A percentile compares a stretch with the other conserved stretches of the same genome.
These are phyloP conservation scores for Periophthalmus modestus DNA, from an alignment of 2,113 vertebrate species.

Conservation along the genomic window DNA sequence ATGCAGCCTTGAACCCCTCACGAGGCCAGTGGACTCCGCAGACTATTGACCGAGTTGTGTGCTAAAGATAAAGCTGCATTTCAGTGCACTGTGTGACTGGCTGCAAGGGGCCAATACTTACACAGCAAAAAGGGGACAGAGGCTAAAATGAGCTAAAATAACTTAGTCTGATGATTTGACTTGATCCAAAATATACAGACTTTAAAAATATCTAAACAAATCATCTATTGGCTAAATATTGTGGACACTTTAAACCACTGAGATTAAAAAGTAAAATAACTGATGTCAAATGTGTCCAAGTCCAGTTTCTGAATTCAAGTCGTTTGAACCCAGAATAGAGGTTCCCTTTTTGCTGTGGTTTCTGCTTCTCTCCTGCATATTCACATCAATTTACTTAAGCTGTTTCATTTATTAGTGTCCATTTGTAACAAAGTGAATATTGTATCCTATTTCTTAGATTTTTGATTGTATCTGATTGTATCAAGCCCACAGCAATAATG, in stretches of 20 bases:
- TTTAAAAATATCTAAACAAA: too few species aligned
- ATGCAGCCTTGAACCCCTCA: conserved; percentile 77
- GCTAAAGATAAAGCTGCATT: conserved; percentile 76
- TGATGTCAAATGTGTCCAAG: neutral
- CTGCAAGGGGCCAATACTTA: neutral
- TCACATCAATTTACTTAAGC: conserved; percentile 44
- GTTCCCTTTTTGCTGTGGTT: conserved; percentile 9
- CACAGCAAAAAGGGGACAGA: neutral
- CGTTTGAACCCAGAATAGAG: neutral
- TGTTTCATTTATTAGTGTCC: conserved; percentile 10
- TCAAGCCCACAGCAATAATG: neutral
- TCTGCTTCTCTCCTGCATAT: conserved; percentile 64
- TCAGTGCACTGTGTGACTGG: conserved; percentile 41
- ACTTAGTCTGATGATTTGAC: neutral
- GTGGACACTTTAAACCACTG: neutral
- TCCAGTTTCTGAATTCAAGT: neutral
- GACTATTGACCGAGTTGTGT: conserved; percentile 78
- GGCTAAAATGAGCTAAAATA: neutral
- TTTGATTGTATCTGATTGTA: neutral
- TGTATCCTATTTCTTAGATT: neutral
- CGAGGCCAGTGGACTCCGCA: conserved; percentile 76
- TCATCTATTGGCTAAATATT: too few species aligned
- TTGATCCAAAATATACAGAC: neutral
- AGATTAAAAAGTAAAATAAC: neutral
- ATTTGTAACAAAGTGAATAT: conserved; percentile 17